Evolutionary conservation across 2,888 invertebrate species (phyloP).

Genomic region (Pteria penguin): DNA sequence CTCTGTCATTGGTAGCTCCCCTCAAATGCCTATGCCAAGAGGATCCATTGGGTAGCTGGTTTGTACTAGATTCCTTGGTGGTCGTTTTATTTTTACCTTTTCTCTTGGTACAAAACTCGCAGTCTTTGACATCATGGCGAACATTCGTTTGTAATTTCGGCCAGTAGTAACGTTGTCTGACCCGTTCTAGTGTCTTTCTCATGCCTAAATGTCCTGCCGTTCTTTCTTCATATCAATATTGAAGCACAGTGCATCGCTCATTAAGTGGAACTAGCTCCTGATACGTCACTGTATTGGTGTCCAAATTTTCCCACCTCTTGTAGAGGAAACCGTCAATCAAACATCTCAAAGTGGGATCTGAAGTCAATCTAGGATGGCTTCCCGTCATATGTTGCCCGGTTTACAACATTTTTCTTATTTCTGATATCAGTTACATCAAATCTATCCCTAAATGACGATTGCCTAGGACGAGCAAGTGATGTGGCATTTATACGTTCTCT

Average conservation of each 20-base stretch:
- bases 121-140: conserved; percentile 2
- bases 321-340: conserved; percentile 10
- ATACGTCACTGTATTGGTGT: background rate
- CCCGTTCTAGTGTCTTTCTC: conserved; percentile 21
- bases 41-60: conserved; percentile 40
- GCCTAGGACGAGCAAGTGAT: no score
- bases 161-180: conserved; percentile 26
- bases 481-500: background rate
- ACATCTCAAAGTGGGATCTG: no score
- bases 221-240: conserved; percentile 18
- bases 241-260: conserved; percentile 16
- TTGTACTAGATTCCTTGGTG: conserved; percentile 6
- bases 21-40: conserved; percentile 38
- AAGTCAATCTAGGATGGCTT: no score
- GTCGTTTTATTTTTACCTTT: conserved; percentile 14
- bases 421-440: no score
- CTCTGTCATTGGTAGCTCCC: conserved; percentile 37
- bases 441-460: no score
- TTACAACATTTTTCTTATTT: no score
- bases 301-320: background rate
- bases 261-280: conserved; percentile 15
- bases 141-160: conserved; percentile 27
- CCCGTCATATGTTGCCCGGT: no score
- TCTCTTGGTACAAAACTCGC: conserved; percentile 26
- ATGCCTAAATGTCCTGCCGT: conserved; percentile 33